Evolutionary conservation across 2,888 invertebrate genomes (phyloP), one percentile per base, ranked within the genome.

Genomic region (Lasioglossum figueresi): DNA sequence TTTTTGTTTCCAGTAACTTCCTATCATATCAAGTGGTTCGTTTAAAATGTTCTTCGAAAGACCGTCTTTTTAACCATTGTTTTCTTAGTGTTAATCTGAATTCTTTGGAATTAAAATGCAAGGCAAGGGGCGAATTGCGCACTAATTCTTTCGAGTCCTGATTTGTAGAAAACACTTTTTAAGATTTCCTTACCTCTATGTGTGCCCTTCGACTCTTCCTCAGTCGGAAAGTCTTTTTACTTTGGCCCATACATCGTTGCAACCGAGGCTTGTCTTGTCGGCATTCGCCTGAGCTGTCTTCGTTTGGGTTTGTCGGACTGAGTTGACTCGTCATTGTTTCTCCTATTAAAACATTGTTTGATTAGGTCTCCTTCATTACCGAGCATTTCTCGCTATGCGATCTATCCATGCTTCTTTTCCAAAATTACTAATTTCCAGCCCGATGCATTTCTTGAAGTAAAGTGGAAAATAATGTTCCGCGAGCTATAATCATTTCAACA

Each of bases 201-300:
- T 97, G 97, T 82, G 95, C 97, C 92, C 96, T 97, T 92, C 98
- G 96, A 94, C 97, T 98, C 94, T 98, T 97, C 89, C 98, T 96
- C 85, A 98, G 96, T 86, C 98, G 97, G 95, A 99, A 99, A 0
- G 99, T 99, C 95, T 98, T 99, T 92, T 99, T 97, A 92, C 98
- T 99, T 93, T 98, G 99, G 56, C 98, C 99, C 95, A 98, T 99
- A 79, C 98, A 97, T 34, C 99, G 96, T 94, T 99, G 99, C 82
- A 99, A 96, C 6, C 98, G 96, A 52, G 97, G 97, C 93, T 96
- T 95, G 95, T 96, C 94, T 91, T 96, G 95, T 93, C 95, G 94
- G 81, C 93, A 95, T 93, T 96, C 96, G 34, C 97, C 97, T 1
- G 97, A 97, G 91, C 97, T 97, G 90, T 97, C 97, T 93, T 97